phyloP scores from a whole-genome alignment of 2,113 vertebrate species.

The Chiloscyllium plagiosum region DNA sequence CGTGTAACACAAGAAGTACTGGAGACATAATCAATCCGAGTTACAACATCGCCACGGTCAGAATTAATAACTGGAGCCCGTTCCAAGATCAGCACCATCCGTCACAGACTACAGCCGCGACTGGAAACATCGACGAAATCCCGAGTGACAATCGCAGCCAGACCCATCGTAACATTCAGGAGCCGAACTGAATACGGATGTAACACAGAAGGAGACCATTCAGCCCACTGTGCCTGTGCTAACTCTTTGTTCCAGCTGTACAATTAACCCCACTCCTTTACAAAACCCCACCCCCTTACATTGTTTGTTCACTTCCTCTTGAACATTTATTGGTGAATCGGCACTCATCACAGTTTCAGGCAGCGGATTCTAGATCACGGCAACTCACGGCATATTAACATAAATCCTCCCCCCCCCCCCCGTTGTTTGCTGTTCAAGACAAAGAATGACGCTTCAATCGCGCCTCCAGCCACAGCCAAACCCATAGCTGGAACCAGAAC shows the following conservation, averaged over 20 bases:
- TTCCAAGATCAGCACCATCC: background rate
- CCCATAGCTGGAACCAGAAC: background rate
- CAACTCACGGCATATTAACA: background rate
- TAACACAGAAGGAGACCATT: background rate
- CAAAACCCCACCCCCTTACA: background rate
- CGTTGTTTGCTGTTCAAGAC: background rate
- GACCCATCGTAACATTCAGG: background rate
- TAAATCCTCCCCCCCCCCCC: background rate
- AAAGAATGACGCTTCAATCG: background rate
- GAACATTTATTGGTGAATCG: background rate
- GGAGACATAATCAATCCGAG: background rate
- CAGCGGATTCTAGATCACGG: background rate
- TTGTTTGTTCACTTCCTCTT: background rate
- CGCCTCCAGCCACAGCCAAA: background rate
- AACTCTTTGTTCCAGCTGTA: background rate
- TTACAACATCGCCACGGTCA: background rate
- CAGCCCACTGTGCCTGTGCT: background rate
- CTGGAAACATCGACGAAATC: background rate
- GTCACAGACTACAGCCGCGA: background rate
- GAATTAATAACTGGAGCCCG: background rate
- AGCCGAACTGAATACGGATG: background rate
- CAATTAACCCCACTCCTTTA: background rate
- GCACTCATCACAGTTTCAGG: background rate
- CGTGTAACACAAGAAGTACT: background rate
- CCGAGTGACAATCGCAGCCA: background rate